These are phyloP conservation scores for Notolepis coatsorum DNA, from an alignment of 2,797 vertebrate species.

Conservation along the genomic window DNA sequence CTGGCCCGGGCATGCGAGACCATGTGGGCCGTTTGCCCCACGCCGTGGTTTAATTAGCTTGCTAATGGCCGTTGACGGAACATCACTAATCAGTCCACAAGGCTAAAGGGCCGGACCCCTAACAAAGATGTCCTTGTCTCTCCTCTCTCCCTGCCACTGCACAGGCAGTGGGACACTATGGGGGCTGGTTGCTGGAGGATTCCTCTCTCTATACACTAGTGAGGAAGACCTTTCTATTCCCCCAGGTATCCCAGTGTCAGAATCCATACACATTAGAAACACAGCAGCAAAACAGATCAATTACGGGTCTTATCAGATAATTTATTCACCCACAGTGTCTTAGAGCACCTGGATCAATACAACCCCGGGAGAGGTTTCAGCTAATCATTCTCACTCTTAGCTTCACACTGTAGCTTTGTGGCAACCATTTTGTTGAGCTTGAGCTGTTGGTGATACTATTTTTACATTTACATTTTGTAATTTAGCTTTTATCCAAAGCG, in stretches of 20 bases:
- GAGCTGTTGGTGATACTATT: too few relatives aligned
- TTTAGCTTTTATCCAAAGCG: too few relatives aligned
- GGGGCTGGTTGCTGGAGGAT: background rate
- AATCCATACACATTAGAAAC: background rate
- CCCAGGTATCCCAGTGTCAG: background rate
- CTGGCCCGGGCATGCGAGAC: background rate
- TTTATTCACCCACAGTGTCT: background rate
- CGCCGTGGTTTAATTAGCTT: slow-evolving; percentile 38
- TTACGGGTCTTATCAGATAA: background rate
- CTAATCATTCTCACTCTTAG: too few relatives aligned
- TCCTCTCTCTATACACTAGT: too few relatives aligned
- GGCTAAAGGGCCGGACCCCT: slow-evolving; percentile 9
- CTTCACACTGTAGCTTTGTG: too few relatives aligned
- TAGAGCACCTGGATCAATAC: too few relatives aligned
- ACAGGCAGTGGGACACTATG: background rate
- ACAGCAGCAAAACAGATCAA: slow-evolving; percentile 1
- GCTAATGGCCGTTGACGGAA: slow-evolving; percentile 25
- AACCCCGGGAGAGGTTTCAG: too few relatives aligned
- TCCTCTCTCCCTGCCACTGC: background rate
- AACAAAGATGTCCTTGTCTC: background rate
- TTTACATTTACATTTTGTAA: too few relatives aligned
- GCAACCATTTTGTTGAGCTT: too few relatives aligned
- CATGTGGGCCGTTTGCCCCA: background rate
- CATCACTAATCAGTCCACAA: slow-evolving; percentile 1
- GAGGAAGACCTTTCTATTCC: background rate